Conservation (phyloP, 2,113 vertebrate genomes). For the Turdus rufiventris region DNA sequence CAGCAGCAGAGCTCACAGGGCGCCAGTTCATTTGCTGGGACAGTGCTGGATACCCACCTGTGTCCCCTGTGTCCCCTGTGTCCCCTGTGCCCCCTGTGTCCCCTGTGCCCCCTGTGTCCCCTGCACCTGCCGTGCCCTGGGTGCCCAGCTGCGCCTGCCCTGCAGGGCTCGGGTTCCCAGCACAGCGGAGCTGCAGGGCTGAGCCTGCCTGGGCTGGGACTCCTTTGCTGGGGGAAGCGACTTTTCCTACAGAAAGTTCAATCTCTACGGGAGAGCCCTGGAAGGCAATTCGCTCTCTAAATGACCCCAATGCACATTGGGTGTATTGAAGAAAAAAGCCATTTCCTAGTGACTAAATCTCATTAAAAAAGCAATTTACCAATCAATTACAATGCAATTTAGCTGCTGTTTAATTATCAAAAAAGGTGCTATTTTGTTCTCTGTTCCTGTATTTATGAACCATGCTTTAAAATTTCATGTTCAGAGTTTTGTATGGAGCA, state of each 20-base stretch:
- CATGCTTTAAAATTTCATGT: not conserved
- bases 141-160: not conserved
- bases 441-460: constrained; percentile 49
- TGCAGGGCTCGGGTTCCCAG: not conserved
- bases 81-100: too few relatives aligned
- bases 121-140: not conserved
- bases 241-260: not conserved
- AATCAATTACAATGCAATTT: constrained; percentile 78
- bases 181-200: not conserved
- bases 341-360: constrained; percentile 75
- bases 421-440: constrained; percentile 47
- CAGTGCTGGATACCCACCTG: not conserved
- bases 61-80: not conserved
- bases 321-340: constrained; percentile 48
- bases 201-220: not conserved
- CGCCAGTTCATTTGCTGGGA: not conserved
- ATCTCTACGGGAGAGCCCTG: not conserved
- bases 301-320: constrained; percentile 54
- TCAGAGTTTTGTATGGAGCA: not conserved
- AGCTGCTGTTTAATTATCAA: constrained; percentile 75
- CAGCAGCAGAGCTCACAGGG: not conserved
- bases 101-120: not conserved
- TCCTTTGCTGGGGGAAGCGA: not conserved
- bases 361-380: constrained; percentile 80
- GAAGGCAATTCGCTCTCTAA: constrained; percentile 61